These are phyloP conservation scores for Antedon mediterranea DNA, from an alignment of 53 echinoderm and acorn worm genomes.

Conservation along the genomic window DNA sequence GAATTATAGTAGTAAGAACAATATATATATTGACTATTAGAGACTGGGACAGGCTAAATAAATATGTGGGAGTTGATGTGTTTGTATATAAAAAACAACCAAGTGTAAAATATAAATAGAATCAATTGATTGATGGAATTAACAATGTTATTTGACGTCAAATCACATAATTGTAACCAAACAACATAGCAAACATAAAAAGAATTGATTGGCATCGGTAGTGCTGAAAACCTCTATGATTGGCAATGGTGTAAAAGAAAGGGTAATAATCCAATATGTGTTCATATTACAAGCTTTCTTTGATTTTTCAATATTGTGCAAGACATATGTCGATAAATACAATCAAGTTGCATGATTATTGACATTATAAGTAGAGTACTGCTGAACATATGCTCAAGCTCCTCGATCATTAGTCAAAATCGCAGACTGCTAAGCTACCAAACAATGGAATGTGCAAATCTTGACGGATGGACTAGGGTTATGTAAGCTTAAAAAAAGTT, in stretches of 20 bases:
- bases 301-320: not conserved
- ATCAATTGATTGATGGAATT: no score
- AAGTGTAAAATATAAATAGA: no score
- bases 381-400: not conserved
- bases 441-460: not conserved
- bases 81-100: no score
- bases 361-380: not conserved
- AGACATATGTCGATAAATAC: not conserved
- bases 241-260: not conserved
- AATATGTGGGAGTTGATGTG: no score
- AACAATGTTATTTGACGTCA: no score
- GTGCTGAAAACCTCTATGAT: not conserved
- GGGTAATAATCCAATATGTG: not conserved
- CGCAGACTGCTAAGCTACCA: not conserved
- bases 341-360: not conserved
- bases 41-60: no score
- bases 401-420: not conserved
- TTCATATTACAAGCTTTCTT: not conserved
- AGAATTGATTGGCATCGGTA: not conserved
- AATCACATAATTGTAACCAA: no score
- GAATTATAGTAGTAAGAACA: no score
- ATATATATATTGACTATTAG: no score
- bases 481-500: not conserved
- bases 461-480: not conserved
- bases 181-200: not conserved